Conservation (phyloP, 2,797 vertebrate species). For the Pogoniulus pusillus region DNA sequence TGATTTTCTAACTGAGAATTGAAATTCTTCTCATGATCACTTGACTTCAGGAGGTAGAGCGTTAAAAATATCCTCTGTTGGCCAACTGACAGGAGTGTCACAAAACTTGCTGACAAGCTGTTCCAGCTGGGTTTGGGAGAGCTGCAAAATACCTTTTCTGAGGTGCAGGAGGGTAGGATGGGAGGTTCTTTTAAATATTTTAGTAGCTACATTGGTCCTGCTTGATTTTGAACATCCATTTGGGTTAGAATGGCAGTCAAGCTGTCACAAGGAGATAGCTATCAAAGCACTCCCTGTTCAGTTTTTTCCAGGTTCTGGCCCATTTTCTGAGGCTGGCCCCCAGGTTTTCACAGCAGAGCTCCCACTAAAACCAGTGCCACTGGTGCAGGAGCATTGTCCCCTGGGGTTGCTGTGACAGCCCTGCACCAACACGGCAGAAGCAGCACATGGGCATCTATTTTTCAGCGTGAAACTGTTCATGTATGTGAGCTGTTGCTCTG, state of each 20-base stretch:
- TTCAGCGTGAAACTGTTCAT: too few relatives aligned
- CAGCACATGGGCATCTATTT: too few relatives aligned
- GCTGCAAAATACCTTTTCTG: background rate
- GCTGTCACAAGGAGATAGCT: background rate
- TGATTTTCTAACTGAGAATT: too few relatives aligned
- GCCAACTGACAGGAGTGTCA: background rate
- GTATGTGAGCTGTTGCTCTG: background rate
- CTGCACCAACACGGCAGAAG: too few relatives aligned
- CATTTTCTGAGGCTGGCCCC: background rate
- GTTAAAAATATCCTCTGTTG: background rate
- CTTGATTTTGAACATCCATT: background rate
- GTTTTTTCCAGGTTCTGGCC: background rate
- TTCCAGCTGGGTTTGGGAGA: background rate
- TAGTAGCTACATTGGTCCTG: background rate
- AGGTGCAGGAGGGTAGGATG: background rate
- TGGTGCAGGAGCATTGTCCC: background rate
- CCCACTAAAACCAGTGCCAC: background rate
- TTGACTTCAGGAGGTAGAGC: background rate
- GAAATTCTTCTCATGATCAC: too few relatives aligned
- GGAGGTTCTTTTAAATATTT: background rate
- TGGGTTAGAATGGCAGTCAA: background rate
- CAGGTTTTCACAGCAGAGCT: background rate
- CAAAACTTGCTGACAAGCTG: background rate
- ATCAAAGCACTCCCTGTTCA: background rate
- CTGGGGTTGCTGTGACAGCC: too few relatives aligned